Percentiles rank a stretch among this genome's conserved stretches.
Conservation (phyloP, 2,113 vertebrate species). For the Solea solea region DNA sequence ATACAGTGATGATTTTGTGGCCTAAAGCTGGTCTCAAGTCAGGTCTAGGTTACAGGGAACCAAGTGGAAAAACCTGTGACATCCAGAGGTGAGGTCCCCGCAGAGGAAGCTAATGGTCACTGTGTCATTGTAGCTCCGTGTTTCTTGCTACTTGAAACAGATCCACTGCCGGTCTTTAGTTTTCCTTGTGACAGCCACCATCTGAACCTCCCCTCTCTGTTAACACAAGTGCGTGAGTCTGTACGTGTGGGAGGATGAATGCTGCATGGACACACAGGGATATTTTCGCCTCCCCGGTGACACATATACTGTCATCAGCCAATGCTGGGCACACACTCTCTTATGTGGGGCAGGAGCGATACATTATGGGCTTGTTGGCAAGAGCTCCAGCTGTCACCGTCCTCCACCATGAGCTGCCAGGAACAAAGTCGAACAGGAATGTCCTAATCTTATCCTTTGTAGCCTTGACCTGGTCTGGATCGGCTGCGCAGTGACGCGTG, state of each 20-base stretch:
- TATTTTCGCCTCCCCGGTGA: slow-evolving; percentile 55
- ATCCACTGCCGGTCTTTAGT: neutral
- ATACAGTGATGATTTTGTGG: too few relatives aligned
- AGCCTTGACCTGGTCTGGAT: slow-evolving; percentile 68
- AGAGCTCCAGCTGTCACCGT: slow-evolving; percentile 31
- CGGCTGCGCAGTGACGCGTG: slow-evolving; percentile 50
- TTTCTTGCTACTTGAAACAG: neutral
- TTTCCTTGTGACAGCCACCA: neutral
- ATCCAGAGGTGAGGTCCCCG: neutral
- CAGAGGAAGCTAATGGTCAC: neutral
- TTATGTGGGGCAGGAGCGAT: slow-evolving; percentile 42
- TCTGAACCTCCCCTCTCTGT: neutral
- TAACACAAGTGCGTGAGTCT: slow-evolving; percentile 1
- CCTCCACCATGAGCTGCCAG: slow-evolving; percentile 54
- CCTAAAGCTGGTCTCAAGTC: neutral
- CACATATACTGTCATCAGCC: slow-evolving; percentile 39
- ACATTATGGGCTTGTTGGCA: slow-evolving; percentile 55
- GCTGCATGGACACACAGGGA: slow-evolving; percentile 32
- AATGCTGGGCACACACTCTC: slow-evolving; percentile 27
- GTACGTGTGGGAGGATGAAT: slow-evolving; percentile 29
- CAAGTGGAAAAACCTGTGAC: neutral
- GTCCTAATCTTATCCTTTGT: slow-evolving; percentile 68
- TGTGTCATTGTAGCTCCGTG: neutral
- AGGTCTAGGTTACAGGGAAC: neutral
- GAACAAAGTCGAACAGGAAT: slow-evolving; percentile 55